Base-by-base conservation (phyloP, 2,888 invertebrate genomes). In the Pyrgus malvae region DNA sequence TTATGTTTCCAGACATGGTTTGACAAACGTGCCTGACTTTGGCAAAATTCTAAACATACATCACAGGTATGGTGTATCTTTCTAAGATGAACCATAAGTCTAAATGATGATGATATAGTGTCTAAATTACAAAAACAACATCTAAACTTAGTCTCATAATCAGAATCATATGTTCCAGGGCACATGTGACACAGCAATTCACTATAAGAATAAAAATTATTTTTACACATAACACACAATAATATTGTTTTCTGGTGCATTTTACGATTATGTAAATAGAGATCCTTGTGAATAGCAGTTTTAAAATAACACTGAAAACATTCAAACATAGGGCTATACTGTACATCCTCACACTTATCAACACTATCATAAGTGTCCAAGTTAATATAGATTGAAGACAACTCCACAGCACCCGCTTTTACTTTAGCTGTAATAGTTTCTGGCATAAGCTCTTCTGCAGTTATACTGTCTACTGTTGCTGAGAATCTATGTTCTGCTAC, bases 1-100 rank as follows among this genome's bases (percentile, higher is more conserved):
- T 97, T 97, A 74, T 97, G 97, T 83, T 97, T 97, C 95, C 96
- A 96, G 16, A 97, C 95, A 72, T 97, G 97, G 67, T 95, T 95
- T 0, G 96, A 96, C 1, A 97, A 86, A 63, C 94, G 93, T 62
- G 94, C 92, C 73, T 97, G 97, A 74, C 94, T 95, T 48, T 94
- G 92, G 68, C 96, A 96, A 60, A 93, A 92, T 78, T 97, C 96
- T 63, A 97, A 84, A 73, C 97, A 97, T 14, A 97, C 95, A 83
- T 97, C 97, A 79, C 97, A 97, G 0, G 95, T 93, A 74, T 95
- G 94, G 80, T 97, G 97, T 60, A 93, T 92, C 78, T 96, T 96
- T 23, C 97, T 84, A 59, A 97, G 81, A 80, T 97, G 97, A 31
- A 97, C 96, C 96, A 97, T 96, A 54, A 97, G 83, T 56, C 97